Conservation (phyloP, 2,113 vertebrate genomes). For the Grallaria varia region DNA sequence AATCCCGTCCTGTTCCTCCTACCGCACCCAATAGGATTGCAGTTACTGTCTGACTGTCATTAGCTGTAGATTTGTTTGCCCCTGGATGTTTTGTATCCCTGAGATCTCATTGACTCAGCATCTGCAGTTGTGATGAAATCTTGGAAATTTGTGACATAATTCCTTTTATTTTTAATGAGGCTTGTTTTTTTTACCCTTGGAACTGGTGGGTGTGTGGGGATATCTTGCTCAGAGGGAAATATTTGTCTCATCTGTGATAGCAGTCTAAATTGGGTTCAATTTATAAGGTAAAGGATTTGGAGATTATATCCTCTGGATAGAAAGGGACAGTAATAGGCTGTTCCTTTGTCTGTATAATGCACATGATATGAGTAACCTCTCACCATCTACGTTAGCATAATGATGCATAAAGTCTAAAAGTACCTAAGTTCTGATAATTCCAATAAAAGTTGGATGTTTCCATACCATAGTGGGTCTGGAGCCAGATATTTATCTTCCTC, state of each 20-base stretch:
- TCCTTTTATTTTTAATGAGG: neutral
- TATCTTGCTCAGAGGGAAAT: neutral
- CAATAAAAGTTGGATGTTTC: neutral
- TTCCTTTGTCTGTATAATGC: neutral
- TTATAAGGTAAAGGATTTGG: neutral
- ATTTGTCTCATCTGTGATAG: neutral
- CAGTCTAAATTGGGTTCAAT: neutral
- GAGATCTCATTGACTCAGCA: neutral
- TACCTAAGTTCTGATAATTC: neutral
- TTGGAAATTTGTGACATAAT: neutral
- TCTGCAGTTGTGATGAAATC: neutral
- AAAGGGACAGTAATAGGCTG: neutral
- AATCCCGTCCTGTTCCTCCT: neutral
- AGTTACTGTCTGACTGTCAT: neutral
- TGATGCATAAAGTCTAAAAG: neutral
- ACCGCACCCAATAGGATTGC: neutral
- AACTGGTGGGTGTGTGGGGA: rapidly evolving
- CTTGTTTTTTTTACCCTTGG: neutral
- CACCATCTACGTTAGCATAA: neutral
- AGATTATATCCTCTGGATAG: neutral
- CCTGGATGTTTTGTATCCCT: neutral
- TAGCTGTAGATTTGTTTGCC: neutral
- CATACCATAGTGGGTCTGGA: neutral
- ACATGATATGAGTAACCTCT: neutral
- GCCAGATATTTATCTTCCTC: neutral